These are phyloP conservation scores for Acronicta alni DNA, from an alignment of 2,888 invertebrate genomes.

Conservation along the genomic window DNA sequence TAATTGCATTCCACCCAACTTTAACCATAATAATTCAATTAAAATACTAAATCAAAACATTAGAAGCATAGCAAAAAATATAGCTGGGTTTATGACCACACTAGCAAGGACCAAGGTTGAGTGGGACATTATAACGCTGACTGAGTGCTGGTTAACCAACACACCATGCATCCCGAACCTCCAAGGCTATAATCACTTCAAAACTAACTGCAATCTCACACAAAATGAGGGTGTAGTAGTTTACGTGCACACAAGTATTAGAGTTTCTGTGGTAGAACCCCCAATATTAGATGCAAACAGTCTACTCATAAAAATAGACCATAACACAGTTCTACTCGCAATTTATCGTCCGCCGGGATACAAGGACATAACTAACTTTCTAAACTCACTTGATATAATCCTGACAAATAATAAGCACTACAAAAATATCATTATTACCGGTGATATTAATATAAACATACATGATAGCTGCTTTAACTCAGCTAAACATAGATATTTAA, in stretches of 20 bases:
- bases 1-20: conserved; percentile 3
- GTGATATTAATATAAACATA: conserved; percentile 24
- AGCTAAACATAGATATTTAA: conserved; percentile 6
- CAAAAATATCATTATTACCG: conserved; percentile 14
- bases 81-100: conserved; percentile 1
- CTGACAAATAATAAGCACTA: not conserved
- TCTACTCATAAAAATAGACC: not conserved
- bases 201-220: conserved; percentile 5
- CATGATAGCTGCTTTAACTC: conserved; percentile 6
- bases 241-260: conserved; percentile 2
- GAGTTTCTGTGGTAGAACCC: conserved; percentile 6
- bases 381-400: not conserved
- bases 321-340: not conserved
- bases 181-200: conserved; percentile 4
- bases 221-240: conserved; percentile 25
- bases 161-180: conserved; percentile 1
- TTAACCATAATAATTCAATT: conserved; percentile 1
- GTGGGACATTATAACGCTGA: conserved; percentile 14
- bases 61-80: conserved; percentile 19
- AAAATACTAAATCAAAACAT: conserved; percentile 19
- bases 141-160: conserved; percentile 21
- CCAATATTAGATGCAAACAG: conserved; percentile 10
- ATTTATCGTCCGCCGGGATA: conserved; percentile 15
- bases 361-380: conserved; percentile 3
- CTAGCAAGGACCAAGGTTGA: conserved; percentile 6